Evolutionary conservation across 2,888 invertebrate species (phyloP), one percentile per base, ranked within the genome.

Genomic region (Drosophila maculinotata): DNA sequence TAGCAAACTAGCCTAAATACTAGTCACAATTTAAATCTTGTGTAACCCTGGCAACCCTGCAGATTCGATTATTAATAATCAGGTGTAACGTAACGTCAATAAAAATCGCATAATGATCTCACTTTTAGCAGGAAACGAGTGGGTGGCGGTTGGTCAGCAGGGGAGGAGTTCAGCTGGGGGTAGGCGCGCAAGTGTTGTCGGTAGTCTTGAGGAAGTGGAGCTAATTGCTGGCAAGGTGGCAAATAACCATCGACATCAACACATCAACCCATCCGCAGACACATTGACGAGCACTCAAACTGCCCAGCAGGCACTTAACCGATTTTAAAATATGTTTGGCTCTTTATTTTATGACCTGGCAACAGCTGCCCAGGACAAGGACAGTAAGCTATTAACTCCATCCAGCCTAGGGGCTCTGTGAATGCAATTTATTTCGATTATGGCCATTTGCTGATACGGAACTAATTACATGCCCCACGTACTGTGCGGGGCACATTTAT

Each of bases 391-490:
- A 71, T 76, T 71, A 76, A 72, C 53, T 42, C 3, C 30, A 3
- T 2, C 3, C 8, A 30, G 69, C 53, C 69, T 53, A 65, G 41
- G 57, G 58, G 73, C 76, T 72, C 67, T 68, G 72, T 71, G 35
- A 84, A 88, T 81, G 76, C 73, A 76, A 87, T 88, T 84, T 75
- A 81, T 77, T 87, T 82, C 85, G 89, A 89, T 88, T 90, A 86
- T 89, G 89, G 73, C 79, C 88, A 86, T 67, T 82, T 78, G 76
- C 75, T 90, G 87, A 89, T 87, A 90, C 79, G 89, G 89, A 89
- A 89, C 90, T 80, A 90, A 90, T 90, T 83, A 75, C 70, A 69
- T 63, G 66, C n/a, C 57, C 12, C 53, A 17, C 31, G 35, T 41
- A 15, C n/a, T 25, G 23, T 20, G 33, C 30, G 28, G 12, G 28